phyloP scores from a whole-genome alignment of 2,113 vertebrate genomes.

The Craseonycteris thonglongyai region DNA sequence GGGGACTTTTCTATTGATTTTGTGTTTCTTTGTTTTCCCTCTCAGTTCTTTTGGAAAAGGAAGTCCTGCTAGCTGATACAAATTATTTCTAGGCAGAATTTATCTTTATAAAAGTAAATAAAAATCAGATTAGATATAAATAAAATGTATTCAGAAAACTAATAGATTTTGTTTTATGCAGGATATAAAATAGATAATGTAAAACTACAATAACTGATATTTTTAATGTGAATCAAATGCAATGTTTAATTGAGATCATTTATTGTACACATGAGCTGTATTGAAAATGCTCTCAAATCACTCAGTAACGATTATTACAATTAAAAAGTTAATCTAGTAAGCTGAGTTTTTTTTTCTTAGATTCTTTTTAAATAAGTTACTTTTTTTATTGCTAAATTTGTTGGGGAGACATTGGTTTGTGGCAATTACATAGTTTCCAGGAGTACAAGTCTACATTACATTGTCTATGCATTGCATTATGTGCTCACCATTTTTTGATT shows the following conservation, averaged over 20 bases:
- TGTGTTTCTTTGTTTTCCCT: not conserved
- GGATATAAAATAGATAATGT: not conserved
- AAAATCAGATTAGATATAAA: not conserved
- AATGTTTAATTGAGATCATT: slow-evolving; percentile 65
- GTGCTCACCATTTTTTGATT: too few species aligned
- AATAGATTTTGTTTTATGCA: not conserved
- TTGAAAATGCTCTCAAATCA: slow-evolving; percentile 44
- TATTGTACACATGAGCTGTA: slow-evolving; percentile 50
- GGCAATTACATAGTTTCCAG: too few species aligned
- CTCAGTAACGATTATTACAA: slow-evolving; percentile 6
- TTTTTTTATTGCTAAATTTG: too few species aligned
- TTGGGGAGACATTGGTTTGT: too few species aligned
- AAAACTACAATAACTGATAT: not conserved
- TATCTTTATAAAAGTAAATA: not conserved
- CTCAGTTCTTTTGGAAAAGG: not conserved
- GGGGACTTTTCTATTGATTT: not conserved
- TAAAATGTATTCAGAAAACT: not conserved
- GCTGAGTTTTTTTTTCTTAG: not conserved
- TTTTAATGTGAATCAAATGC: slow-evolving; percentile 43
- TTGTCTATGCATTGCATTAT: too few species aligned
- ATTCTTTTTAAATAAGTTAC: not conserved
- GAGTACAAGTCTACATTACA: too few species aligned
- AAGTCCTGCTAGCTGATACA: not conserved
- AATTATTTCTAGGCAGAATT: not conserved
- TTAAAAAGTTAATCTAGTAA: slow-evolving; percentile 27